Base-by-base conservation (phyloP, 2,888 invertebrate species). In the Standfussiana lucernea region DNA sequence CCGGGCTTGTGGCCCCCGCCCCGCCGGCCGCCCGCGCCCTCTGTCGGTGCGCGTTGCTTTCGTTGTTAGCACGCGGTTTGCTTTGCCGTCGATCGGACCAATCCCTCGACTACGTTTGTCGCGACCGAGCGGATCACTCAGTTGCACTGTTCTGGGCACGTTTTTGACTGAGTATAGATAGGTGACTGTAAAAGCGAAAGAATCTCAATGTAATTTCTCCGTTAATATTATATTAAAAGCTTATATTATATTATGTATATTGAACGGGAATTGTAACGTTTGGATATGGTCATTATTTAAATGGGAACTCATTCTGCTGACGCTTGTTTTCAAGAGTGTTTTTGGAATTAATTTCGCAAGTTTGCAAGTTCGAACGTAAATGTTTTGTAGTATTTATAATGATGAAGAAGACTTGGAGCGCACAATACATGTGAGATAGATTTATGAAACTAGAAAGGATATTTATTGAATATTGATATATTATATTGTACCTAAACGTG, bases 351-450 rank as follows among this genome's bases (percentile, higher is more conserved):
- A 76, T 75, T 86, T 88, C 35, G 56, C 68, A 74, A 56, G 84
- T 91, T 89, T 69, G 59, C 78, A 85, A 81, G 79, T 89, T 90
- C 90, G 82, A 86, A 89, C 86, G 87, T 91, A 85, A 85, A 86
- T 74, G 73, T 93, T 91, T 93, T 90, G 90, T 93, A 93, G 90
- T 89, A 93, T 92, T 91, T 94, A 91, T 93, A 93, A 89, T 85
- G 89, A 92, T 85, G 93, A 93, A 78, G 93, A 93, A 92, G 95
- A 95, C 92, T 95, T 92, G 95, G 95, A 95, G 95, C 96, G 96
- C 96, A 96, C 96, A 96, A 96, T 86, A 93, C 93, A 87, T 93
- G 96, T 96, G 96, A 96, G 94, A 95, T 95, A 95, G 92, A 85
- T 89, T 94, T 93, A 92, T 86, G 89, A 86, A 80, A 83, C 83